phyloP scores from a whole-genome alignment of 2,888 invertebrate species.

The Leucania comma region DNA sequence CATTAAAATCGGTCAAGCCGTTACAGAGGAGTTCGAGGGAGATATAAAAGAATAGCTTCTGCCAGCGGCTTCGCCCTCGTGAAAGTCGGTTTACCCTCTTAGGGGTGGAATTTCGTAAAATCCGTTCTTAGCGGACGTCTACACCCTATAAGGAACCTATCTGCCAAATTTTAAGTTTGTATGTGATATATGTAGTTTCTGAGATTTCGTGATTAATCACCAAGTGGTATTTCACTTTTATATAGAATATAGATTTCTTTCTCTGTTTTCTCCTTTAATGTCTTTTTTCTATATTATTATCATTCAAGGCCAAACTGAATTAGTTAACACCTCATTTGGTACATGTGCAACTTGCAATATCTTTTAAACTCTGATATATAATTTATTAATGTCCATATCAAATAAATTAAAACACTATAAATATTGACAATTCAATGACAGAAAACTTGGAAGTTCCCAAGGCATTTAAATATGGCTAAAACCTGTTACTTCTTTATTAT shows the following conservation, averaged over 20 bases:
- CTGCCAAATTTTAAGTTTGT: too few species aligned
- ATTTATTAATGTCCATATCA: not conserved
- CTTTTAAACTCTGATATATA: not conserved
- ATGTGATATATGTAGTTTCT: too few species aligned
- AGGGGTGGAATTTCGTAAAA: too few species aligned
- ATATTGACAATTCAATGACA: not conserved
- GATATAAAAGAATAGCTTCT: too few species aligned
- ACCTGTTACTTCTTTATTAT: not conserved
- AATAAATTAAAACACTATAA: not conserved
- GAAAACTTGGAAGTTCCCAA: not conserved
- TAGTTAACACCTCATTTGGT: conserved; percentile 9
- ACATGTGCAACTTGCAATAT: not conserved
- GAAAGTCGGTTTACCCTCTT: too few species aligned
- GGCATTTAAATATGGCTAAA: not conserved
- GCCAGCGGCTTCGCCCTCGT: too few species aligned
- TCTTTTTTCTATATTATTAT: not conserved
- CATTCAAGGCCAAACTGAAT: not conserved
- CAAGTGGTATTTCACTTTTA: too few species aligned
- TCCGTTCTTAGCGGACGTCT: too few species aligned
- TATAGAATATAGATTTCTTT: not conserved
- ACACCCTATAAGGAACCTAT: too few species aligned
- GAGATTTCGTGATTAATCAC: too few species aligned
- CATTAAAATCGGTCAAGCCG: too few species aligned
- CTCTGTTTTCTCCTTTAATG: not conserved
- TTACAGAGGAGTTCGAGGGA: too few species aligned